phyloP scores from a whole-genome alignment of 2,797 vertebrate genomes.

The Melanotaenia parkinsoni region DNA sequence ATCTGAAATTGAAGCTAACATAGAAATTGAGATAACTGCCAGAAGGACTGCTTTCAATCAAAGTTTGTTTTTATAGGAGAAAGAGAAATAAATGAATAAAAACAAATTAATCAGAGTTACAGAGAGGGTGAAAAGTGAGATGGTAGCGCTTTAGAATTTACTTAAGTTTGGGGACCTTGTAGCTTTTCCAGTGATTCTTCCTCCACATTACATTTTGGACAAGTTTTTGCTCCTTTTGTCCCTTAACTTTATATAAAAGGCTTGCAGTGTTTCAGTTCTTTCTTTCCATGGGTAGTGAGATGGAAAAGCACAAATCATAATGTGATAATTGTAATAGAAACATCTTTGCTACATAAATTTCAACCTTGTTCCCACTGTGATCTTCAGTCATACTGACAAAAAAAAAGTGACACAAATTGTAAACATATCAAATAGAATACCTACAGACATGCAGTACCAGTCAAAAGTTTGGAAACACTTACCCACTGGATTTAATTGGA shows the following conservation, averaged over 20 bases:
- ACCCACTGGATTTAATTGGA: too few relatives aligned
- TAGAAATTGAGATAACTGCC: constrained; percentile 29
- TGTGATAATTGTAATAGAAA: too few relatives aligned
- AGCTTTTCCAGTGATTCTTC: neutral
- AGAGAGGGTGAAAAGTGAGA: constrained; percentile 11
- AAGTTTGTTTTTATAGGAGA: constrained; percentile 40
- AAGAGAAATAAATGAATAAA: neutral
- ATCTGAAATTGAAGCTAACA: constrained; percentile 51
- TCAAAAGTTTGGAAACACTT: neutral
- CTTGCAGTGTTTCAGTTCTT: too few relatives aligned
- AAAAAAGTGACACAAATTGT: neutral
- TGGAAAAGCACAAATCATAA: too few relatives aligned
- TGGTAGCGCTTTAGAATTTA: constrained; percentile 6
- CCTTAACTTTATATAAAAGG: neutral
- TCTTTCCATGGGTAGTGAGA: too few relatives aligned
- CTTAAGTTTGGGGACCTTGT: constrained; percentile 3
- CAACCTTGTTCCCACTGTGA: neutral
- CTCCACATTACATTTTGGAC: neutral
- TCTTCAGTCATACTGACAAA: neutral
- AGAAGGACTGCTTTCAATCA: constrained; percentile 45
- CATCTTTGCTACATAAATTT: too few relatives aligned
- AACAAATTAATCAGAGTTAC: neutral
- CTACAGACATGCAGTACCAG: neutral
- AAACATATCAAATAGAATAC: neutral
- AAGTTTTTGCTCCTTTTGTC: too few relatives aligned